Percentiles rank a stretch among this genome's conserved stretches.
Evolutionary conservation across 2,797 vertebrate species (phyloP).

Genomic region (Lacerta bilineata): DNA sequence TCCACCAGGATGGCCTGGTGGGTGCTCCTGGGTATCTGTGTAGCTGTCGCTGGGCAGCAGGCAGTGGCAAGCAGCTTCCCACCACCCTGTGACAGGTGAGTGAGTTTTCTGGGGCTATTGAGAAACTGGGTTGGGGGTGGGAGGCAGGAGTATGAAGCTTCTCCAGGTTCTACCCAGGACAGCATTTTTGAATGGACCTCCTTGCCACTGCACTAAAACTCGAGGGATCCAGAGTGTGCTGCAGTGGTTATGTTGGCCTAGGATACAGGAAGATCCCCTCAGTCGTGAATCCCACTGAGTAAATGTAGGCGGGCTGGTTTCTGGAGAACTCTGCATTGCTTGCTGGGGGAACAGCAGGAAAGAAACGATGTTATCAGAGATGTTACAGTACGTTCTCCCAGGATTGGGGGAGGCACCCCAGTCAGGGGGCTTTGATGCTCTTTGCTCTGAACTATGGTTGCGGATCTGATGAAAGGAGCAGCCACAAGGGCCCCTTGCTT

Average conservation of each 20-base stretch:
- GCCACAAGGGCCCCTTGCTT: too few relatives aligned
- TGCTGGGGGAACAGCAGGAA: background rate
- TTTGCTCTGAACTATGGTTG: background rate
- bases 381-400: background rate
- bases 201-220: too few relatives aligned
- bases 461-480: background rate
- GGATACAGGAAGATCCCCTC: background rate
- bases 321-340: background rate
- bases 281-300: background rate
- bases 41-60: slow-evolving; percentile 25
- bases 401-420: background rate
- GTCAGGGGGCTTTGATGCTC: background rate
- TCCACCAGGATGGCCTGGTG: slow-evolving; percentile 19
- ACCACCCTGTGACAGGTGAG: slow-evolving; percentile 85
- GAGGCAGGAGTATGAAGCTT: background rate
- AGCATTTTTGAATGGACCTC: background rate
- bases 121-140: background rate
- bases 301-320: too few relatives aligned
- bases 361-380: background rate
- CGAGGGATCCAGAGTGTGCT: too few relatives aligned
- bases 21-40: background rate
- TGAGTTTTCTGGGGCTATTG: background rate
- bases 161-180: background rate
- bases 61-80: slow-evolving; percentile 50
- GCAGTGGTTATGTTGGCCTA: background rate